These are phyloP conservation scores for Nephrotoma appendiculata DNA, from an alignment of 2,888 invertebrate species.

Conservation along the genomic window DNA sequence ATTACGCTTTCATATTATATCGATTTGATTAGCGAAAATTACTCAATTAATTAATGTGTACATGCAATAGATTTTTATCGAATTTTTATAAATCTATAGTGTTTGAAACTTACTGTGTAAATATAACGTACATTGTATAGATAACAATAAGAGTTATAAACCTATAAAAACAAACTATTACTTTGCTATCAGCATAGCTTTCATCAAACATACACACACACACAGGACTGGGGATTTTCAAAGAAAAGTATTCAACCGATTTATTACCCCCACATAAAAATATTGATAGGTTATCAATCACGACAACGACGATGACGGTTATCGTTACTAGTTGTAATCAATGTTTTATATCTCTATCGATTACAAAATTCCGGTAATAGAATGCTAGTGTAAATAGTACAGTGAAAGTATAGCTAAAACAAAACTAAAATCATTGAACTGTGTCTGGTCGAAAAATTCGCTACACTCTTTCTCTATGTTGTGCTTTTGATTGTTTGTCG, in stretches of 20 bases:
- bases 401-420: neutral
- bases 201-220: too few species aligned
- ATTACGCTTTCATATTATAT: neutral
- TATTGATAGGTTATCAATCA: neutral
- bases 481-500: neutral
- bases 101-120: neutral
- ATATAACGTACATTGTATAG: neutral
- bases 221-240: neutral
- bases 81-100: neutral
- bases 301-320: neutral
- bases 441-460: neutral
- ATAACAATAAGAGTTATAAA: neutral
- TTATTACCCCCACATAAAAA: neutral
- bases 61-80: neutral
- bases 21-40: neutral
- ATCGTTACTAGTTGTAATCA: neutral
- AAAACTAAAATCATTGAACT: neutral
- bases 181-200: neutral
- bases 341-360: neutral
- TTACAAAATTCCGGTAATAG: neutral
- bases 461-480: neutral
- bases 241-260: neutral
- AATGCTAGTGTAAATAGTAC: neutral
- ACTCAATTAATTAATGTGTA: neutral
- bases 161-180: neutral